Percentiles rank a stretch among this genome's conserved stretches.
phyloP scores from a whole-genome alignment of 2,113 vertebrate genomes.

The Anser cygnoides region DNA sequence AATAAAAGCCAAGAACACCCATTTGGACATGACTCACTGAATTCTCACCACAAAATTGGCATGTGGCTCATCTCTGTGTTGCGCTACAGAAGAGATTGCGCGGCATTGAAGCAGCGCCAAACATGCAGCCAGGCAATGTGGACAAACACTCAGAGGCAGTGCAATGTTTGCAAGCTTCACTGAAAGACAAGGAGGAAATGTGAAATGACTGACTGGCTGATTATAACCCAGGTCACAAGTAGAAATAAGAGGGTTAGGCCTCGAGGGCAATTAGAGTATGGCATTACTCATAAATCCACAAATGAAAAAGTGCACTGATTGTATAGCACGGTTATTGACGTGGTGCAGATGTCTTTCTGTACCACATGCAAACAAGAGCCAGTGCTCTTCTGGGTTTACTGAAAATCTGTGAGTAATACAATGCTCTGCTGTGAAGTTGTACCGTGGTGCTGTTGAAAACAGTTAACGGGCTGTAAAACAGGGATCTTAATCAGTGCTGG shows the following conservation, averaged over 20 bases:
- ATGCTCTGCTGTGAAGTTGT: neutral
- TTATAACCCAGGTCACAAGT: neutral
- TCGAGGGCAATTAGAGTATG: neutral
- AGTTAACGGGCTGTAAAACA: neutral
- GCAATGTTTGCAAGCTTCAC: neutral
- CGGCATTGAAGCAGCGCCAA: neutral
- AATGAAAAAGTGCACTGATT: neutral
- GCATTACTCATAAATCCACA: neutral
- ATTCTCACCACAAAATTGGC: neutral
- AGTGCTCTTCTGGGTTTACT: neutral
- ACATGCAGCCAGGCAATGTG: neutral
- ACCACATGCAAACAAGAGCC: neutral
- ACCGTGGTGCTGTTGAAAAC: neutral
- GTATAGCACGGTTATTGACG: neutral
- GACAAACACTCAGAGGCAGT: neutral
- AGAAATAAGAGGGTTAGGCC: neutral
- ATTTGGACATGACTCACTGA: neutral
- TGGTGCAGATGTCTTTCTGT: neutral
- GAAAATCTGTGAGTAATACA: neutral
- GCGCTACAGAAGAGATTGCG: neutral
- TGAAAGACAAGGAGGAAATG: neutral
- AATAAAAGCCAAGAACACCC: neutral
- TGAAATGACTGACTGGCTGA: neutral
- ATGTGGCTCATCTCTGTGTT: too few relatives aligned
- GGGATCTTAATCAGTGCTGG: neutral